Base-by-base conservation (phyloP, 2,888 invertebrate genomes). In the Caenorhabditis auriculariae region DNA sequence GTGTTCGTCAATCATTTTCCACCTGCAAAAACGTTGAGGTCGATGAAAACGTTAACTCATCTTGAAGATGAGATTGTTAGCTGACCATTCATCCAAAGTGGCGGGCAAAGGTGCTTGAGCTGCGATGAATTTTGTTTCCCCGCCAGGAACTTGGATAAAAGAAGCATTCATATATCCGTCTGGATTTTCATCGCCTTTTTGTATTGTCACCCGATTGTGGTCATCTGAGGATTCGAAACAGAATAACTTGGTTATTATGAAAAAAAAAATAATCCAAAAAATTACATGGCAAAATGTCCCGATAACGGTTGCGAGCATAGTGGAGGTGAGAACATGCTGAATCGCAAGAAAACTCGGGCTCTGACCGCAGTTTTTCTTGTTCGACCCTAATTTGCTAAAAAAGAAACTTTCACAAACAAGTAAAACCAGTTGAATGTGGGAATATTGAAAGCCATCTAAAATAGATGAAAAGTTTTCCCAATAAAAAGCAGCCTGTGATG, bases 81-180 rank as follows among this genome's bases (percentile, higher is more conserved):
- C 53, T 44, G 15, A 66, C 67, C 75, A 78, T 56, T 76, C 74
- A 23, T 69, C 72, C 5, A 78, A 47, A 2, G 76, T 78, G 3
- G 55, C 21, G 1, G 62, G 55, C 1, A 78, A 54, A 3, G 78
- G 78, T 17, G 78, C 78, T 47, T 78, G 78, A 1, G 78, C 73
- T 3, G 78, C 78, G 48, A 78, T 78, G 55, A 75, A 78, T 3
- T 23, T 45, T 2, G 67, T 69, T 7, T 61, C 50, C 23, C 67
- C 60, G 6, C 58, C 55, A 4, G 69, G 66, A 29, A 70, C 50
- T 15, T 51, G 37, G 37, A 77, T 66, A 26, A 54, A 43, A 1
- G 77, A 77, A 0, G 77, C 77, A 43, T 77, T 77, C 54, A 77
- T 72, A 52, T 77, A 77, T 2, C 74, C 77, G 9, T 73, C 69